Evolutionary conservation across 2,888 invertebrate genomes (phyloP).

Genomic region (Mesochorus sp.): DNA sequence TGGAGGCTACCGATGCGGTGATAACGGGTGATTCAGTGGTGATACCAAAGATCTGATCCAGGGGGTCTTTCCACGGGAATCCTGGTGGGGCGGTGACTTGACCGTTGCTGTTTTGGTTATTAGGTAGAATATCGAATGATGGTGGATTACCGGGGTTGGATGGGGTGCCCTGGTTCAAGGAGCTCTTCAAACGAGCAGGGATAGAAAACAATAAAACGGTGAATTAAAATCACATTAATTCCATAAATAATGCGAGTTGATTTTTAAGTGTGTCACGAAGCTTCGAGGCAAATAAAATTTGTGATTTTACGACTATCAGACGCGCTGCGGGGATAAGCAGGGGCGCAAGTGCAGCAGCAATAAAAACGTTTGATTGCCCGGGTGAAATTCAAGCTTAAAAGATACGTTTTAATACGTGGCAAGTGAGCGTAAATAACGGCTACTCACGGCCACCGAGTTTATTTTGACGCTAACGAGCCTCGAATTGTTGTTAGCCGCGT

Average conservation of each 20-base stretch:
- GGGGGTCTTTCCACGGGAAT: constrained; percentile 79
- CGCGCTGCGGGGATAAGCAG: constrained; percentile 3
- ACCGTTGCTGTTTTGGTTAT: constrained; percentile 65
- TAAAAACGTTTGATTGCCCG: constrained; percentile 50
- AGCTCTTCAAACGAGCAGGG: constrained; percentile 69
- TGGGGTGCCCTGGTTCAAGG: constrained; percentile 69
- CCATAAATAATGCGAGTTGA: neutral
- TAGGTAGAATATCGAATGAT: constrained; percentile 72
- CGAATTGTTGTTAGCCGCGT: constrained; percentile 71
- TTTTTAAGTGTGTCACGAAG: constrained; percentile 15
- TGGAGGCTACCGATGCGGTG: constrained; percentile 78
- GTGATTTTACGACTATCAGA: constrained; percentile 31
- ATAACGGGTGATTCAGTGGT: constrained; percentile 76
- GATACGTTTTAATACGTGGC: constrained; percentile 1
- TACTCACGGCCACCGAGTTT: constrained; percentile 79
- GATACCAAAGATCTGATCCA: constrained; percentile 80
- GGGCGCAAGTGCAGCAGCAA: constrained; percentile 23
- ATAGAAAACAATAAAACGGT: constrained; percentile 30
- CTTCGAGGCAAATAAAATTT: constrained; percentile 22
- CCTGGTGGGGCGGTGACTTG: constrained; percentile 75
- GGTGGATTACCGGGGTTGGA: constrained; percentile 61
- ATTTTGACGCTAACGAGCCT: constrained; percentile 76
- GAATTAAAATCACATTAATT: neutral
- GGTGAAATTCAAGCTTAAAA: constrained; percentile 1
- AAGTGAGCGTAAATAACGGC: neutral